phyloP scores from a whole-genome alignment of 2,888 invertebrate genomes.

The Oscheius onirici region DNA sequence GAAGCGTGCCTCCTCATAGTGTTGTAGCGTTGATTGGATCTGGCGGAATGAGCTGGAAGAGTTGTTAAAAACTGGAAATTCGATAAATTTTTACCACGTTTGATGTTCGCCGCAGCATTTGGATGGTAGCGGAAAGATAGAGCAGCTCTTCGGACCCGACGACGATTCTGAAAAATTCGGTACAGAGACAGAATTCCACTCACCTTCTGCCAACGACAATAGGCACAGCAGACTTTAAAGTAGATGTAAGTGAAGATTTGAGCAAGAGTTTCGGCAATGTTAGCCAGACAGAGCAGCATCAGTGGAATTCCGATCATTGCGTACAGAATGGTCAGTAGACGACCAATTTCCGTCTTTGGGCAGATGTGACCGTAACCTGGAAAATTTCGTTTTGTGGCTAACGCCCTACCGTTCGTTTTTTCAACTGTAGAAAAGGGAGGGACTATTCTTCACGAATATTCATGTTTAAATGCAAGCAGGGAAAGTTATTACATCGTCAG shows the following conservation, averaged over 20 bases:
- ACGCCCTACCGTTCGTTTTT: no score
- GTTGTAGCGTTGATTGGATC: slow-evolving; percentile 64
- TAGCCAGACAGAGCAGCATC: slow-evolving; percentile 75
- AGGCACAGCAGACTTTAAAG: slow-evolving; percentile 72
- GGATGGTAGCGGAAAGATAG: slow-evolving; percentile 71
- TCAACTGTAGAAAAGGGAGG: no score
- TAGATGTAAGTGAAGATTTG: slow-evolving; percentile 75
- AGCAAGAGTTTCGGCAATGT: slow-evolving; percentile 75
- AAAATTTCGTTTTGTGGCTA: no score
- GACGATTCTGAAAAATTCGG: slow-evolving; percentile 42
- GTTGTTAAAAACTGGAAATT: background rate
- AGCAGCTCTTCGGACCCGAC: slow-evolving; percentile 66
- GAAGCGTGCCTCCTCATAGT: slow-evolving; percentile 65
- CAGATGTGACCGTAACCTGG: slow-evolving; percentile 95
- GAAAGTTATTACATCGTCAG: no score
- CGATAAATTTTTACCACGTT: slow-evolving; percentile 52
- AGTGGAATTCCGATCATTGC: slow-evolving; percentile 81
- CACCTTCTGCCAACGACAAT: slow-evolving; percentile 71
- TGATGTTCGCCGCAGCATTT: slow-evolving; percentile 68
- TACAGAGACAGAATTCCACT: background rate
- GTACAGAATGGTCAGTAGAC: slow-evolving; percentile 88
- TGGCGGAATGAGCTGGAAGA: slow-evolving; percentile 64
- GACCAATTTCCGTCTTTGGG: slow-evolving; percentile 86
- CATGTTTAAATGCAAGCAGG: no score
- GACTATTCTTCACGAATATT: no score